phyloP scores from a whole-genome alignment of 1,140 invertebrate genomes.

The Apis cerana region DNA sequence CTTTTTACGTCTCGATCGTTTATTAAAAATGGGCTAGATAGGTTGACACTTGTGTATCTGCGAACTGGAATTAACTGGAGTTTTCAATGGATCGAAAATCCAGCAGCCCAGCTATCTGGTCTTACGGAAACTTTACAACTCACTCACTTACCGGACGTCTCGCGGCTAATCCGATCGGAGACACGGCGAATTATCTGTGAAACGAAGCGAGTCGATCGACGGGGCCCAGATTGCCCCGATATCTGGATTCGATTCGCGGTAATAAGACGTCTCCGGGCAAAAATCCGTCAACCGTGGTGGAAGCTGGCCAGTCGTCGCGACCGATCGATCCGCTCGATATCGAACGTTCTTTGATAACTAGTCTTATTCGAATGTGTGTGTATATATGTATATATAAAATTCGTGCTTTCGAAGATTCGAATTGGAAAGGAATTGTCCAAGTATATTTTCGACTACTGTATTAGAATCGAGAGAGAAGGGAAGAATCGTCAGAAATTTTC shows the following conservation, averaged over 20 bases:
- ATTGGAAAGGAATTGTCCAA: too few species aligned
- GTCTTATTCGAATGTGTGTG: neutral
- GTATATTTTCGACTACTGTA: too few species aligned
- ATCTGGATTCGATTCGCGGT: constrained; percentile 9
- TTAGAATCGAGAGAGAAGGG: too few species aligned
- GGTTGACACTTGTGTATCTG: too few species aligned
- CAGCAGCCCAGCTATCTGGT: too few species aligned
- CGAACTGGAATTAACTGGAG: too few species aligned
- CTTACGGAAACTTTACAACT: neutral
- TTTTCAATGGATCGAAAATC: too few species aligned
- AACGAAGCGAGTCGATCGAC: constrained; percentile 6
- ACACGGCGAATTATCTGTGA: constrained; percentile 23
- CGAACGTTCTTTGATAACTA: neutral
- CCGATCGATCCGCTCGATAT: constrained; percentile 17
- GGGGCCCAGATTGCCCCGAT: constrained; percentile 4
- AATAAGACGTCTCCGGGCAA: constrained; percentile 22
- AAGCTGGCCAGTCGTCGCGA: neutral
- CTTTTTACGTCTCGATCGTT: too few species aligned
- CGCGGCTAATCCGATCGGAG: constrained; percentile 26
- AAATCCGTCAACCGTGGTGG: constrained; percentile 17
- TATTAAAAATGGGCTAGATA: too few species aligned
- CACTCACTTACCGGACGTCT: neutral
- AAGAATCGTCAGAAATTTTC: too few species aligned
- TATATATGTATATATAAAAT: too few species aligned
- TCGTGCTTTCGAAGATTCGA: too few species aligned